Percentiles rank a stretch among this genome's conserved stretches.
Evolutionary conservation across 2,797 vertebrate genomes (phyloP).

Genomic region (Pachyuromys duprasi): DNA sequence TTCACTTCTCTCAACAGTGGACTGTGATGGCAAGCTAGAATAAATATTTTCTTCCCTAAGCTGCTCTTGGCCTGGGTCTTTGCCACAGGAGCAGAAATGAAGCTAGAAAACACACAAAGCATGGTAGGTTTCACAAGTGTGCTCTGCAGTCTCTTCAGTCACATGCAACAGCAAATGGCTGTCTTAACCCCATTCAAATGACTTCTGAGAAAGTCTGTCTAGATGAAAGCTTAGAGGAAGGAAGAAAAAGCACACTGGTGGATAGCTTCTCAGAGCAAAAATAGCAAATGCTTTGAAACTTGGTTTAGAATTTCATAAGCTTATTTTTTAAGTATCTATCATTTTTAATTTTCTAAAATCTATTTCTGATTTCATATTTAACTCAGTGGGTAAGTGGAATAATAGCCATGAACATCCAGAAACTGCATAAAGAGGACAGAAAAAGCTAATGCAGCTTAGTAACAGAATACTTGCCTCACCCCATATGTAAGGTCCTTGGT

Average conservation of each 20-base stretch:
- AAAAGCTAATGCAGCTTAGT: neutral
- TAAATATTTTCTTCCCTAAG: neutral
- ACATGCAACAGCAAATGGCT: neutral
- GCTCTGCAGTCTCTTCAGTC: neutral
- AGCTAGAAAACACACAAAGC: neutral
- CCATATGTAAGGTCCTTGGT: neutral
- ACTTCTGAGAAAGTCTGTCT: neutral
- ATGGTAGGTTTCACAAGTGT: neutral
- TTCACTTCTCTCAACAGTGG: neutral
- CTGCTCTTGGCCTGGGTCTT: neutral
- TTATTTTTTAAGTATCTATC: constrained; percentile 45
- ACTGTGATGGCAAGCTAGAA: neutral
- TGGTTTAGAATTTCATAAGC: constrained; percentile 29
- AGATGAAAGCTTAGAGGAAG: neutral
- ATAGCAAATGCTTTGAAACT: neutral
- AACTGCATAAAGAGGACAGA: neutral
- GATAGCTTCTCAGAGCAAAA: neutral
- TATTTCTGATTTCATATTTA: constrained; percentile 52
- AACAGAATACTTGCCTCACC: neutral
- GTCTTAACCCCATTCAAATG: neutral
- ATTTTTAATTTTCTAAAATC: constrained; percentile 18
- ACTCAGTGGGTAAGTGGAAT: neutral
- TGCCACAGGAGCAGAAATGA: neutral
- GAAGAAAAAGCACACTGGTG: neutral
- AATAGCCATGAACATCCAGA: constrained; percentile 22